Evolutionary conservation across 2,888 invertebrate genomes (phyloP), one percentile per base, ranked within the genome.

Genomic region (Hydrotaea diabolus): DNA sequence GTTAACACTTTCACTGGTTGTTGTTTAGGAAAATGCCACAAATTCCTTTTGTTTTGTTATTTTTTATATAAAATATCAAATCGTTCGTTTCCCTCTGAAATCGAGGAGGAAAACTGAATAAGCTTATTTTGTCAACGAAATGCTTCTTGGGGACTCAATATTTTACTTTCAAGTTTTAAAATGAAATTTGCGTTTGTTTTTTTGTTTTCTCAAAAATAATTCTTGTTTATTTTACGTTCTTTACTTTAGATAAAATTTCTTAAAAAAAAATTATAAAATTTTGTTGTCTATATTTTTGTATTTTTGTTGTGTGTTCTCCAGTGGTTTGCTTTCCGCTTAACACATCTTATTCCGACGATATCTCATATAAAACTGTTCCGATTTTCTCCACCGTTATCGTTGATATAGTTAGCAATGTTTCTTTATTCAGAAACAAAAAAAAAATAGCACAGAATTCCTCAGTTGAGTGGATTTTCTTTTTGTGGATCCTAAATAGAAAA

Each of bases 311-410:
- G 57, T 80, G 11, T 81, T 19, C 73, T 75, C 59, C 59, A 31
- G 78, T 75, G 36, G 19, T 26, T n/a, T 80, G 82, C 55, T 82
- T 80, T 86, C 71, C 86, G 86, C 87, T 86, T 59, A 77, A 80
- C 84, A 85, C 82, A 83, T 86, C 87, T 85, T 88, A 88, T 86
- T 87, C 86, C 87, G 87, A 86, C 85, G 87, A 88, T 87, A 88
- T 87, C 86, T 88, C 87, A 88, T 88, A 87, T 87, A 86, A 88
- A 88, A 88, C 88, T 88, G 87, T 66, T 69, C 15, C 62, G 80
- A 57, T 72, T 85, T 78, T 76, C 77, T 75, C 82, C 46, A 26
- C 71, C 77, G 85, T 53, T 78, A 79, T 73, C 74, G 71, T 80
- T 87, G 77, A 87, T 88, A 87, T 88, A 86, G 80, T 62, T 76